phyloP scores from a whole-genome alignment of 2,113 vertebrate genomes.

The Choloepus hoffmanni region DNA sequence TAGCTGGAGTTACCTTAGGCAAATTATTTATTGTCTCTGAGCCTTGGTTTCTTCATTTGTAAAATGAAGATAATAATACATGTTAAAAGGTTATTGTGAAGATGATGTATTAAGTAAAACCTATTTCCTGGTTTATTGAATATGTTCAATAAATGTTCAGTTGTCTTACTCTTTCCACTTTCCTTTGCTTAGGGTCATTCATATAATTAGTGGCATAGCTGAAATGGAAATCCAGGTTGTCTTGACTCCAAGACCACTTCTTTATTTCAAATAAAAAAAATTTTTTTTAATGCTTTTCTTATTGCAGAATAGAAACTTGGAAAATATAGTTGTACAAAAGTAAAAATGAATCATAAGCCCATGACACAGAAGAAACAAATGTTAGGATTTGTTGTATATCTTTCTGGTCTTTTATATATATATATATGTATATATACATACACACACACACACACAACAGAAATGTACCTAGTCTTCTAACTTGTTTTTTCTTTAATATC shows the following conservation, averaged over 20 bases:
- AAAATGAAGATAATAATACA: constrained; percentile 29
- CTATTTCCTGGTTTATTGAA: not conserved
- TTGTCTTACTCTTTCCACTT: constrained; percentile 7
- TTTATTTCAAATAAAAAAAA: constrained; percentile 53
- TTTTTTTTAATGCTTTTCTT: not conserved
- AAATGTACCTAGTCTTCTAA: constrained; percentile 53
- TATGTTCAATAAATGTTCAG: not conserved
- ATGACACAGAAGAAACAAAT: not conserved
- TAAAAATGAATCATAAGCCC: not conserved
- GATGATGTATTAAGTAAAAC: constrained; percentile 43
- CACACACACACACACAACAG: not conserved
- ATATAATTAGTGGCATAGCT: not conserved
- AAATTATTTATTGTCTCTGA: constrained; percentile 42
- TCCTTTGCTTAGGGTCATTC: not conserved
- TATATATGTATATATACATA: not conserved
- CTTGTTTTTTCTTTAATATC: not conserved
- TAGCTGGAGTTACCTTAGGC: not conserved
- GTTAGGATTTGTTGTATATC: not conserved
- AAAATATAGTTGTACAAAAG: constrained; percentile 17
- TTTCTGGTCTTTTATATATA: not conserved
- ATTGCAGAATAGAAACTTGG: constrained; percentile 29
- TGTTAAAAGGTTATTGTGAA: constrained; percentile 14
- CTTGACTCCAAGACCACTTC: not conserved
- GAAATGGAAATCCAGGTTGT: constrained; percentile 22
- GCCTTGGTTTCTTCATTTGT: constrained; percentile 38